Conservation (phyloP, 2,888 invertebrate genomes). For the Thysanoteuthis rhombus region DNA sequence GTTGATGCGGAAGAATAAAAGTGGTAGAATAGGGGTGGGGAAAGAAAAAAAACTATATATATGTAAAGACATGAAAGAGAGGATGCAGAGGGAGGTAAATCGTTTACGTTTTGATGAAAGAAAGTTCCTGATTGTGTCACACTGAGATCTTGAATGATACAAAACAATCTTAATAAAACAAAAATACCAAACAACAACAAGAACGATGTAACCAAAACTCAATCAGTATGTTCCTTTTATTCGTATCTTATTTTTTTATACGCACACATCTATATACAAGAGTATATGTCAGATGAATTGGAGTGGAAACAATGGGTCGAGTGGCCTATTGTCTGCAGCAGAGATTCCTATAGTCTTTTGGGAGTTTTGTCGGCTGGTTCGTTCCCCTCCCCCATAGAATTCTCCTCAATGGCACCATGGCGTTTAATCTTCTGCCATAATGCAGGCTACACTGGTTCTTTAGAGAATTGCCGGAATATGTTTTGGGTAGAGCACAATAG, state of each 20-base stretch:
- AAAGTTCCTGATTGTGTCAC: background rate
- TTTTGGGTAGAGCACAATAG: background rate
- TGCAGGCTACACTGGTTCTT: background rate
- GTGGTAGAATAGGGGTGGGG: too few species aligned
- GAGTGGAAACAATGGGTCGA: background rate
- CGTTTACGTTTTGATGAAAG: too few species aligned
- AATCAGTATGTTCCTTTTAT: too few species aligned
- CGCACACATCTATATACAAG: background rate
- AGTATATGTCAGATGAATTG: background rate
- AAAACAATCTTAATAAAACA: too few species aligned
- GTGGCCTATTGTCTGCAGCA: background rate
- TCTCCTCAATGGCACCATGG: background rate
- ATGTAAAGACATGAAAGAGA: background rate
- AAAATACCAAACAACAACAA: too few species aligned
- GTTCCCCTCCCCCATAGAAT: background rate
- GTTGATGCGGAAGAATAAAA: background rate
- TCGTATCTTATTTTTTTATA: background rate
- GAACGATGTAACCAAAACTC: too few species aligned
- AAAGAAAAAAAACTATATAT: background rate
- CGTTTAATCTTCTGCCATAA: constrained; percentile 12
- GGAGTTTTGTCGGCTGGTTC: background rate
- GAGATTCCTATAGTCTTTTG: background rate
- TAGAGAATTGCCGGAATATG: background rate
- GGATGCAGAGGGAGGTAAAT: background rate
- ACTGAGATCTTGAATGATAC: background rate